Conservation (phyloP, 2,113 vertebrate species). For the Onychorhynchus coronatus region DNA sequence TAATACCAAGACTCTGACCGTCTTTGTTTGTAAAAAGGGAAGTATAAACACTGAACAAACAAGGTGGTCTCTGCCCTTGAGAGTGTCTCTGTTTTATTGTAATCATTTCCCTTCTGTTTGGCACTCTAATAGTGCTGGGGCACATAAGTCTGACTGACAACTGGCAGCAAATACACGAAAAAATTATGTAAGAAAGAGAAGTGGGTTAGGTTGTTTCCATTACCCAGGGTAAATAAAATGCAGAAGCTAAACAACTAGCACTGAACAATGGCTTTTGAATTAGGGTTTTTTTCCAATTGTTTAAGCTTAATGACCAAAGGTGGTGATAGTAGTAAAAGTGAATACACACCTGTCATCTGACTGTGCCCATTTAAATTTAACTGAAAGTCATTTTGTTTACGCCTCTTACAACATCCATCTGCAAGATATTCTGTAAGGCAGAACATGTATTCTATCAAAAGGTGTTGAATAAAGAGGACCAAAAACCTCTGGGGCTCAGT, state of each 20-base stretch:
- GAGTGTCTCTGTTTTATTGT: background rate
- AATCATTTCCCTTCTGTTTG: background rate
- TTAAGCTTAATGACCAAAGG: background rate
- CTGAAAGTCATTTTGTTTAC: background rate
- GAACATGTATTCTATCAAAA: background rate
- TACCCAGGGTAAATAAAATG: background rate
- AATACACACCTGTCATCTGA: background rate
- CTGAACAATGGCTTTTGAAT: background rate
- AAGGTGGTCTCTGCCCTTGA: conserved; percentile 14
- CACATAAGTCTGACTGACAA: background rate
- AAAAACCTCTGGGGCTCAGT: background rate
- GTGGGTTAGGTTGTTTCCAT: background rate
- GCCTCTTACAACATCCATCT: background rate
- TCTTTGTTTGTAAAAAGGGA: background rate
- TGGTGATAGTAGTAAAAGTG: background rate
- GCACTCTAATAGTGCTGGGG: background rate
- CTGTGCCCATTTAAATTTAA: background rate
- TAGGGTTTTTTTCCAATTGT: background rate
- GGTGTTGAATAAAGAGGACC: background rate
- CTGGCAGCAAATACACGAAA: background rate
- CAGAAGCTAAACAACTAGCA: background rate
- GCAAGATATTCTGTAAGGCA: background rate
- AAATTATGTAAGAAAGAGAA: background rate
- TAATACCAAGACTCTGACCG: background rate
- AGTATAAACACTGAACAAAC: conserved; percentile 13